These are phyloP conservation scores for Alauda arvensis DNA, from an alignment of 2,797 vertebrate species.

Conservation along the genomic window DNA sequence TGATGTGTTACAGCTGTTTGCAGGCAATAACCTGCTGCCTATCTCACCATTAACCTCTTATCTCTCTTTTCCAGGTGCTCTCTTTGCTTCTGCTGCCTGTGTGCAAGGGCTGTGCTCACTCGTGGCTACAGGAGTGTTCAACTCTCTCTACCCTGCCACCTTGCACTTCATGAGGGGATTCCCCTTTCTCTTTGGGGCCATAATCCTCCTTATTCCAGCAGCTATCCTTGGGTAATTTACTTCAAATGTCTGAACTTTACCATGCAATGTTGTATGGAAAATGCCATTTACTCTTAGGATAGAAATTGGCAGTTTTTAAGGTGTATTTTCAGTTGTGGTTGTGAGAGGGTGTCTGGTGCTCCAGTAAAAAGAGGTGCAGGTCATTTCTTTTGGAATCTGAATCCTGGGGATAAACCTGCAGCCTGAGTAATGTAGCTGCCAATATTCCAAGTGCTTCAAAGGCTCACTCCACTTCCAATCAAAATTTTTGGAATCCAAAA, in stretches of 20 bases:
- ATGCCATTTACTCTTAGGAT: not conserved
- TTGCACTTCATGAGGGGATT: slow-evolving; percentile 92
- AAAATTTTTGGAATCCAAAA: not conserved
- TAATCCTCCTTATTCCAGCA: slow-evolving; percentile 83
- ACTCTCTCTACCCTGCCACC: slow-evolving; percentile 86
- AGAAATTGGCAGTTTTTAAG: not conserved
- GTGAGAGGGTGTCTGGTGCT: not conserved
- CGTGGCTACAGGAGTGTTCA: slow-evolving; percentile 83
- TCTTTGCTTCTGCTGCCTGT: slow-evolving; percentile 90
- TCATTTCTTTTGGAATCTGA: not conserved
- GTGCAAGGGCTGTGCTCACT: slow-evolving; percentile 84
- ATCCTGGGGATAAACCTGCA: not conserved
- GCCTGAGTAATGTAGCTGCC: not conserved
- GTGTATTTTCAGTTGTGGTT: not conserved
- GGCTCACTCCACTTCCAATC: not conserved
- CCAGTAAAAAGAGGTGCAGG: not conserved
- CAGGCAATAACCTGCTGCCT: not conserved
- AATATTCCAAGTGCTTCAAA: not conserved
- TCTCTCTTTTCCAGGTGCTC: slow-evolving; percentile 71
- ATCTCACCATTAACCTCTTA: not conserved
- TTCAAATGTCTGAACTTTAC: not conserved
- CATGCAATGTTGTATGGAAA: not conserved
- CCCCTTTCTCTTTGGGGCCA: slow-evolving; percentile 86
- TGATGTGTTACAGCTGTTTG: not conserved
- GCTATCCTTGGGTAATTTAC: slow-evolving; percentile 84